Evolutionary conservation across 2,797 vertebrate genomes (phyloP), one percentile per base, ranked within the genome.

Genomic region (Hypotaenidia okinawae): DNA sequence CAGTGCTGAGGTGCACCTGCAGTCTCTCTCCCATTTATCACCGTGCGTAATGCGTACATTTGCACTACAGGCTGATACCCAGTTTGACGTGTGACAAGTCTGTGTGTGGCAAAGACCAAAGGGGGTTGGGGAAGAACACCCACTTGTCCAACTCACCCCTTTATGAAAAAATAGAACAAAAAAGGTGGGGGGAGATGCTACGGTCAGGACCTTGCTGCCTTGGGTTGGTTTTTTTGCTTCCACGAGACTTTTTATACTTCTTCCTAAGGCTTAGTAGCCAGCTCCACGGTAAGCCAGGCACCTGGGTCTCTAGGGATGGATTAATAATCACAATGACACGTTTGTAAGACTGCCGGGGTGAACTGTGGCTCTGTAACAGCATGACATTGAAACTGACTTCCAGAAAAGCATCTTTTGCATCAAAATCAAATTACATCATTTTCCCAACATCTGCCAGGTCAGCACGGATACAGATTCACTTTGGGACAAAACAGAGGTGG

Each of bases 11-110:
- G 72, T 12, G 82, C 85, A 92, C 91, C 90, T 85, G 80, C 93
- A 90, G 78, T 32, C 72, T 74, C 72, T 74, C 89, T 88, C 69
- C 92, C 63, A 69, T 77, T 85, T 91, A 85, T 76, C 84, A 59
- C 45, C 3, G 5, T 49, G 52, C 82, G 0, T 54, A 52, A 93
- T 62, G 75, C 43, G 92, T 3, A 43, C 81, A 70, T 84, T 57
- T 68, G 77, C 37, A 69, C 82, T 94, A 91, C 15, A 45, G 18
- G 58, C 75, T 30, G 69, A 74, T 76, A 54, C 0, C 33, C 63
- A 72, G 57, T 13, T 76, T 32, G 57, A 68, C 0, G 0, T 1
- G 21, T 17, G 57, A 70, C 2, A 43, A 43, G 18, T 6, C 59
- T 17, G 45, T 33, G 69, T 52, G 5, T 0, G 25, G 75, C 41